phyloP scores from a whole-genome alignment of 2,888 invertebrate species.

The Drosophila barbarae region DNA sequence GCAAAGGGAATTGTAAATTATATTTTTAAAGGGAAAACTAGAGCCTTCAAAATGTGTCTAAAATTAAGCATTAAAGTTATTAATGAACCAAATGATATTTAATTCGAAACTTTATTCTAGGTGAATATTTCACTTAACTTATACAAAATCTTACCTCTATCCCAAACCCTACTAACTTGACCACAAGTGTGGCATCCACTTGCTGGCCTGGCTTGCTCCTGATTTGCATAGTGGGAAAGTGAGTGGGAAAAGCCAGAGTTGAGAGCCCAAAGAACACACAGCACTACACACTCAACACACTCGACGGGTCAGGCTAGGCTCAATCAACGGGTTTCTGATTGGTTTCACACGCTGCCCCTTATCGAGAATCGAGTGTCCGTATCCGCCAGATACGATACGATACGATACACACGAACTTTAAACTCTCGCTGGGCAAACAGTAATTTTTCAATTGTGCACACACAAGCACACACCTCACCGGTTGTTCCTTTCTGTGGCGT shows the following conservation, averaged over 20 bases:
- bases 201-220: conserved; percentile 23
- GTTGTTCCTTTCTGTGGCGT: conserved; percentile 43
- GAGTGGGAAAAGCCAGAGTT: conserved; percentile 17
- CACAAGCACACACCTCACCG: conserved; percentile 25
- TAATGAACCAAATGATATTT: background rate
- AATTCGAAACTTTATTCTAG: background rate
- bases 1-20: background rate
- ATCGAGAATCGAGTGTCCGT: conserved; percentile 45
- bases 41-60: background rate
- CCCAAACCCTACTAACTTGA: background rate
- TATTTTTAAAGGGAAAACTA: background rate
- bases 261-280: conserved; percentile 13
- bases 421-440: conserved; percentile 64
- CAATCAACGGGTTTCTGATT: conserved; percentile 54
- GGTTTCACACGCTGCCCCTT: conserved; percentile 67
- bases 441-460: conserved; percentile 59
- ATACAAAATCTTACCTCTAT: background rate
- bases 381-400: conserved; percentile 57
- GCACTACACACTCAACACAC: conserved; percentile 1
- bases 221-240: conserved; percentile 30
- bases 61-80: background rate
- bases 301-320: conserved; percentile 24
- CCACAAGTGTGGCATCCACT: conserved; percentile 13
- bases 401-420: conserved; percentile 55
- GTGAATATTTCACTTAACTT: background rate